Evolutionary conservation across 2,113 vertebrate species (phyloP).

Genomic region (Psittacula cyanocephala): DNA sequence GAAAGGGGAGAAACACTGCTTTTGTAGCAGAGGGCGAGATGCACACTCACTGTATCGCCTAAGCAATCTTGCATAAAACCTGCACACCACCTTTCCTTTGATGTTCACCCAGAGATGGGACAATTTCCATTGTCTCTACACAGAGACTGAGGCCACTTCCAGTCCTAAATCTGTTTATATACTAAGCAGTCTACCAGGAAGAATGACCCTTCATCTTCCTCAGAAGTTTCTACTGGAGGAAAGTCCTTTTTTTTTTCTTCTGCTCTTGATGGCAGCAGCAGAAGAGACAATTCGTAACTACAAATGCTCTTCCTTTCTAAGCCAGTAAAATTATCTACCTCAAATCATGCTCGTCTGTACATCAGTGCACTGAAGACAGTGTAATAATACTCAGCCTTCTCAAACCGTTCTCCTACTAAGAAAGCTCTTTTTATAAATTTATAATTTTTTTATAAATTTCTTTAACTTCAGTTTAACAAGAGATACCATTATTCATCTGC

Average conservation of each 20-base stretch:
- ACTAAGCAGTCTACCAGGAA: not conserved
- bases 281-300: not conserved
- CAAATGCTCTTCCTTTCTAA: not conserved
- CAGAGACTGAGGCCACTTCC: not conserved
- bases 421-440: not conserved
- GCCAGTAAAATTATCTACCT: not conserved
- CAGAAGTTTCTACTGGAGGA: not conserved
- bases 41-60: not conserved
- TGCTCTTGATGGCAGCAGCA: not conserved
- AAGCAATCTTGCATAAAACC: not conserved
- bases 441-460: not conserved
- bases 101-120: not conserved
- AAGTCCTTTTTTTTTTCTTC: not conserved
- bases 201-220: not conserved
- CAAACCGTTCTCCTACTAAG: not conserved
- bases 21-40: not conserved
- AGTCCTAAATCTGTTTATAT: not conserved
- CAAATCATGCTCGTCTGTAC: fast-evolving
- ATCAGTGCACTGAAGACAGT: not conserved
- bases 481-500: not conserved
- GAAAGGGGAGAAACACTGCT: not conserved
- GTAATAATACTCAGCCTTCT: not conserved
- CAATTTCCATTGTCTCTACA: not conserved
- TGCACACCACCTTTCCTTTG: not conserved
- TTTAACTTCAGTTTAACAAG: not conserved